Evolutionary conservation across 2,113 vertebrate genomes (phyloP), one percentile per base, ranked within the genome.

Genomic region (Myanophis thanlyinensis): DNA sequence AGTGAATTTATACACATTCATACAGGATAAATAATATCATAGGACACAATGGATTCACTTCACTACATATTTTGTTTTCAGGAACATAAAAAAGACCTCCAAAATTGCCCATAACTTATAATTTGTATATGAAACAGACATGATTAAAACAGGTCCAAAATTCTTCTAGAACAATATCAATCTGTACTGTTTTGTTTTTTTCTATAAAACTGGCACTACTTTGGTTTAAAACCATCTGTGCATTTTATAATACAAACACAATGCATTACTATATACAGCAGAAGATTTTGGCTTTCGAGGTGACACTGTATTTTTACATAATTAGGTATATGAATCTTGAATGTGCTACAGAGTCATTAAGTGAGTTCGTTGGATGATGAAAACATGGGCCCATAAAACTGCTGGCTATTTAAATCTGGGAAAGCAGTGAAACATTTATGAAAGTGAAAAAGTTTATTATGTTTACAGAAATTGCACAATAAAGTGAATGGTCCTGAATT

Each of bases 21-120:
- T 0, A 3, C 62, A 46, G 0, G 1, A 91, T 80, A 59, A 89
- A 44, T 54, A 35, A 90, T 27, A 25, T 56, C 51, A 62, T 0
- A 0, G 49, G 62, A 80, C 12, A 59, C 1, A 86, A n/a, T 0
- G 0, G 47, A 89, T 1, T 46, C 9, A 49, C 9, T 80, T 80
- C 15, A 47, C 5, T 48, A 7, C 23, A 25, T 84, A 30, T 51
- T 89, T 56, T 18, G 9, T 67, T 88, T 54, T 2, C 51, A 92
- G 44, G 73, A 44, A 40, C 35, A 44, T 80, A 88, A 44, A 87
- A 67, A 84, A 25, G 44, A 47, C 20, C 18, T 49, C 25, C 44
- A 49, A 47, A 89, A 46, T 18, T 56, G 10, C 25, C 44, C 44
- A 84, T 25, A 44, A 80, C 1, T 6, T 80, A 40, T 40, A 40